Percentiles rank a stretch among this genome's conserved stretches.
phyloP scores from a whole-genome alignment of 2,888 invertebrate genomes.

The Cepaea hortensis region DNA sequence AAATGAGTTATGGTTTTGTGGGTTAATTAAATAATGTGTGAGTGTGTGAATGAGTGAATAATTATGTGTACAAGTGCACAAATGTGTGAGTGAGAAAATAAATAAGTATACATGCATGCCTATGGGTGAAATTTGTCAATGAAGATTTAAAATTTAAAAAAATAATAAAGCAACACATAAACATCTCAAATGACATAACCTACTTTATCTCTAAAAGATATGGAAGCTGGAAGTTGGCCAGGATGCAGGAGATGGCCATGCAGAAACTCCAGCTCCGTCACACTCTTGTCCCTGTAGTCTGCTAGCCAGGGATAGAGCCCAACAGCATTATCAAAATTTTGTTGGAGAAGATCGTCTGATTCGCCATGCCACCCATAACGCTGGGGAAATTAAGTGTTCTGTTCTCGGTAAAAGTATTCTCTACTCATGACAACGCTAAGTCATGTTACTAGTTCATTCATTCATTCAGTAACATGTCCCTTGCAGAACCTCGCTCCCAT shows the following conservation, averaged over 20 bases:
- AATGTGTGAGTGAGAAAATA: too few species aligned
- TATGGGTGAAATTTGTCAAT: neutral
- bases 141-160: neutral
- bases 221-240: constrained; percentile 66
- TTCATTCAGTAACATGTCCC: too few species aligned
- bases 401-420: neutral
- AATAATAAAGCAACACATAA: neutral
- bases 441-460: too few species aligned
- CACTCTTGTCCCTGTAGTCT: constrained; percentile 66
- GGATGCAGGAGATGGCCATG: constrained; percentile 72
- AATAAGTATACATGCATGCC: too few species aligned
- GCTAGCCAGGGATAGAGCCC: constrained; percentile 69
- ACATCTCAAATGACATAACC: neutral
- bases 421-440: too few species aligned
- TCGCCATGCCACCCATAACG: constrained; percentile 73
- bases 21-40: too few species aligned
- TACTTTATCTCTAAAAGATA: constrained; percentile 72
- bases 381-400: constrained; percentile 52
- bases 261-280: constrained; percentile 73
- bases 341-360: constrained; percentile 66
- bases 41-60: too few species aligned
- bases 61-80: too few species aligned
- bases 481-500: too few species aligned
- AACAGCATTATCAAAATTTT: constrained; percentile 71
- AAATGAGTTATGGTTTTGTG: too few species aligned